A percentile compares a stretch with the other conserved stretches of the same genome.
Evolutionary conservation across 2,888 invertebrate species (phyloP).

Genomic region (Furcula furcula): DNA sequence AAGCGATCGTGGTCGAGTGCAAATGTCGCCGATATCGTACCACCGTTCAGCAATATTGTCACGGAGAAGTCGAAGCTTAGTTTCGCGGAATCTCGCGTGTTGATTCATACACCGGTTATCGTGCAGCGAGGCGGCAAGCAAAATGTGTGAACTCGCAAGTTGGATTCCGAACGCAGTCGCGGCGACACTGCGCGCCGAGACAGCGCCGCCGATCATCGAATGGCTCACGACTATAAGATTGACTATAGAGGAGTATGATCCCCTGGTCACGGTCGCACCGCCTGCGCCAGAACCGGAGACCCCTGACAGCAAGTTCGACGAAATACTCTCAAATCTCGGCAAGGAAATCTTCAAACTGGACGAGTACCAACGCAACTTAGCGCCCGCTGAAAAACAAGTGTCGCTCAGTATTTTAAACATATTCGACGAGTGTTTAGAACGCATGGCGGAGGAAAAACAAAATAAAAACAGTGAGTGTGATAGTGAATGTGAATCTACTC

Average conservation of each 20-base stretch:
- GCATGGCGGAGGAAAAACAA: constrained; percentile 48
- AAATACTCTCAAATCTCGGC: constrained; percentile 72
- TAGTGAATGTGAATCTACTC: constrained; percentile 60
- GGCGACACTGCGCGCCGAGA: constrained; percentile 63
- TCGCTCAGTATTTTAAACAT: constrained; percentile 71
- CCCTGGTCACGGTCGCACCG: constrained; percentile 50
- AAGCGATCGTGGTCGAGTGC: constrained; percentile 72
- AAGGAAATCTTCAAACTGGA: constrained; percentile 74
- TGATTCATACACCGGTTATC: constrained; percentile 80
- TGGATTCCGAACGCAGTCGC: constrained; percentile 77
- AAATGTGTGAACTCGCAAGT: constrained; percentile 72
- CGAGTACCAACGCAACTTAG: constrained; percentile 63
- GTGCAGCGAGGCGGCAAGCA: constrained; percentile 46
- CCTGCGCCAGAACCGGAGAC: constrained; percentile 39
- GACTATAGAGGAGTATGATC: constrained; percentile 73
- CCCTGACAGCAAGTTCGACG: constrained; percentile 66
- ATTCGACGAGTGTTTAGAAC: constrained; percentile 72
- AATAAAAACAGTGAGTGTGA: constrained; percentile 45
- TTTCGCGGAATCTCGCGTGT: constrained; percentile 69
- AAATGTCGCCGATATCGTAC: constrained; percentile 64
- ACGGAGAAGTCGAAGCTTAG: constrained; percentile 53
- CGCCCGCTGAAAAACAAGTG: constrained; percentile 53
- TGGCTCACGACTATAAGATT: constrained; percentile 67
- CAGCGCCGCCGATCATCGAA: constrained; percentile 63
- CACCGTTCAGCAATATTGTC: constrained; percentile 27